Base-by-base conservation (phyloP, 2,113 vertebrate species). In the Spilogale gracilis region DNA sequence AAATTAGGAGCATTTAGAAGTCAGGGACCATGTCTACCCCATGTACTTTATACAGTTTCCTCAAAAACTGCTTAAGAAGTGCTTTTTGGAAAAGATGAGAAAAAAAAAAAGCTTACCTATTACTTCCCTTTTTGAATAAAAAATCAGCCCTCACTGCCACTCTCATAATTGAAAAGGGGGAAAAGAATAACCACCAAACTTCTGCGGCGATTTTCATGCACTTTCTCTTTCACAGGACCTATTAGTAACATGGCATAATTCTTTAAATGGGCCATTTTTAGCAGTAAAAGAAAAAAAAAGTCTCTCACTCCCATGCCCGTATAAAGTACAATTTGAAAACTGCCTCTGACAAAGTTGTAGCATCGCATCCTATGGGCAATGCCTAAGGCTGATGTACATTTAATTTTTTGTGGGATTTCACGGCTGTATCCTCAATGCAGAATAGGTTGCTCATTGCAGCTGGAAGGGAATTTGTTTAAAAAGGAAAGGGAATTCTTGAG, bases 351-450 rank as follows among this genome's bases (percentile, higher is more conserved):
- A 97, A 97, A 97, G 82, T 76, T 94, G 69, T 95, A 96, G 82
- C 86, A 32, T 94, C 67, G 80, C 92, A 21, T 91, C 96, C 98
- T 97, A n/a, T 73, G 90, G 97, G 98, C 97, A 0, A 23, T 96
- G 98, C 98, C 98, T 96, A 80, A 93, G 96, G 98, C 98, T 87
- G 96, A 27, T 61, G 20, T 86, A 67, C 67, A 76, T 97, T 97
- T 97, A 90, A 95, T 98, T 96, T 97, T 98, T 98, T 97, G 27
- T 48, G 91, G 97, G 83, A 71, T 97, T 52, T 0, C 16, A 3
- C 93, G 95, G 96, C 76, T 27, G 54, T 90, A 91, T 86, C 0
- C 2, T 96, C 78, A 58, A 71, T 97, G 87, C 38, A 38, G 94
- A 97, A 76, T 12, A 56, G 60, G 63, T 95, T 95, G 80, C 89